Percentiles rank a stretch among this genome's conserved stretches.
These are phyloP conservation scores for Chloroclysta siterata DNA, from an alignment of 2,888 invertebrate genomes.

Conservation along the genomic window DNA sequence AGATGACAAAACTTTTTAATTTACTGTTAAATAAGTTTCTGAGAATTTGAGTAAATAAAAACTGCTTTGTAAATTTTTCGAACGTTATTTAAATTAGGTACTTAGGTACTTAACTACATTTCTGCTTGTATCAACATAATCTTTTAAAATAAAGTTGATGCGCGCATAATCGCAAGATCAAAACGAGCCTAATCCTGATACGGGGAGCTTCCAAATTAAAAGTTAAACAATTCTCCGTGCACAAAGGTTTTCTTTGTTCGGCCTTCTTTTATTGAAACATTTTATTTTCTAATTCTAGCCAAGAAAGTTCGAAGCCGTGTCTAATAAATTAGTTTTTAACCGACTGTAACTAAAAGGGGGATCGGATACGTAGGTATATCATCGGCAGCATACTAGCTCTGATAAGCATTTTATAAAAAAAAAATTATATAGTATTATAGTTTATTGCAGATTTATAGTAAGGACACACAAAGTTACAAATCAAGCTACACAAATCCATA, in stretches of 20 bases:
- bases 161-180: slow-evolving; percentile 9
- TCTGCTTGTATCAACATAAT: slow-evolving; percentile 6
- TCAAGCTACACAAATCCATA: too few species aligned
- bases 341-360: neutral
- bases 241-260: slow-evolving; percentile 38
- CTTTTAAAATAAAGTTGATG: slow-evolving; percentile 1
- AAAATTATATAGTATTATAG: too few species aligned
- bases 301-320: neutral
- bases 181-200: slow-evolving; percentile 33
- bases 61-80: slow-evolving; percentile 6
- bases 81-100: slow-evolving; percentile 6
- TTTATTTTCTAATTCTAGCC: neutral
- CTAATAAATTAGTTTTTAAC: neutral
- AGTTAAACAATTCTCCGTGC: slow-evolving; percentile 52
- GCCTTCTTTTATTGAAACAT: slow-evolving; percentile 17
- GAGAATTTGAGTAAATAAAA: slow-evolving; percentile 11
- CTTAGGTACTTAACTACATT: neutral
- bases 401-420: too few species aligned
- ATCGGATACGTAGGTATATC: too few species aligned
- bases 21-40: slow-evolving; percentile 20
- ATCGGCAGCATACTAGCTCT: too few species aligned
- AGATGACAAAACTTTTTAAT: slow-evolving; percentile 21
- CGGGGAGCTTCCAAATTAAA: slow-evolving; percentile 43
- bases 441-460: too few species aligned
- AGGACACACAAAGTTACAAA: too few species aligned